Conservation (phyloP, 2,113 vertebrate species). For the Cathartes aura region DNA sequence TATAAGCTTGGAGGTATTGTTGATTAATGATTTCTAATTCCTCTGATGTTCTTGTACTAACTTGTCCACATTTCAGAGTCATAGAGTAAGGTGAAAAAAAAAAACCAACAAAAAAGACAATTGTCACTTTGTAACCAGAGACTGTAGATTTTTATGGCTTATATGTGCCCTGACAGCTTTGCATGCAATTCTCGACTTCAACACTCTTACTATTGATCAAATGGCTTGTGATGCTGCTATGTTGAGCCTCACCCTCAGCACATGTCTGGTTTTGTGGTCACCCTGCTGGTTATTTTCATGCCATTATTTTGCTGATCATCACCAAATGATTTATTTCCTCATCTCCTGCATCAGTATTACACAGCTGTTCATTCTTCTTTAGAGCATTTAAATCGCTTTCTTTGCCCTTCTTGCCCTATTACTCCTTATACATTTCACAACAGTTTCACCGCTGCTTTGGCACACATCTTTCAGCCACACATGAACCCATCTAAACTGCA, state of each 20-base stretch:
- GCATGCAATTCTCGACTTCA: not conserved
- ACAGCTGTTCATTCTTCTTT: not conserved
- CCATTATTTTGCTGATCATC: slow-evolving; percentile 18
- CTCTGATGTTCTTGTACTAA: slow-evolving; percentile 59
- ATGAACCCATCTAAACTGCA: not conserved
- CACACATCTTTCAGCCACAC: not conserved
- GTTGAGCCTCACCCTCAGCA: not conserved
- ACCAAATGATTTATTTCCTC: slow-evolving; percentile 16
- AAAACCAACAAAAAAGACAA: not conserved
- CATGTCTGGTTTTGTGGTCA: not conserved
- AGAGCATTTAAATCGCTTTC: not conserved
- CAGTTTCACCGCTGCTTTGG: not conserved
- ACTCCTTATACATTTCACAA: not conserved
- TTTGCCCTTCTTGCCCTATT: not conserved
- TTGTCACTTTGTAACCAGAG: slow-evolving; percentile 49
- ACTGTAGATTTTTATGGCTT: not conserved
- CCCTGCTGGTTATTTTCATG: not conserved
- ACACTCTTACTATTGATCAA: not conserved
- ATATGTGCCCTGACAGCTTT: not conserved
- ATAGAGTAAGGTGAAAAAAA: not conserved
- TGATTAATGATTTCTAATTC: slow-evolving; percentile 61
- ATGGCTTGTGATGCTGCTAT: not conserved
- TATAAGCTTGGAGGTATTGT: slow-evolving; percentile 46
- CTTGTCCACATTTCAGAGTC: slow-evolving; percentile 33
- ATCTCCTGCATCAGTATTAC: not conserved